Conservation (phyloP, 2,113 vertebrate genomes). For the Abramis brama region DNA sequence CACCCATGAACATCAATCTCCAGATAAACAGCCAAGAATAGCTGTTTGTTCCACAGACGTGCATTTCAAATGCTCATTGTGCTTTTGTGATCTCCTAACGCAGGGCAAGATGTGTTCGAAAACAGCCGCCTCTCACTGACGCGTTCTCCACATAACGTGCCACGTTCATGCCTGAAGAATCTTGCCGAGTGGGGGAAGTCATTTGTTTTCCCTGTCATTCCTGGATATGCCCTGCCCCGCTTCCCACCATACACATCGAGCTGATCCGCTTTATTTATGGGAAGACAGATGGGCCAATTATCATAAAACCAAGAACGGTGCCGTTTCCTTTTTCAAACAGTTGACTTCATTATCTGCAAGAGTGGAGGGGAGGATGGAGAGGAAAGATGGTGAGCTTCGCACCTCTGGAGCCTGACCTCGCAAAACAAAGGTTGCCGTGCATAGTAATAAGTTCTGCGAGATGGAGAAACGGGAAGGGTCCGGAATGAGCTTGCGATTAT, state of each 20-base stretch:
- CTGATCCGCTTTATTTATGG: slow-evolving; percentile 57
- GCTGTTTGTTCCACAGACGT: background rate
- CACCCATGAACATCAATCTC: slow-evolving; percentile 29
- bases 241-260: slow-evolving; percentile 34
- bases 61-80: slow-evolving; percentile 6
- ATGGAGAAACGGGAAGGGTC: slow-evolving; percentile 6
- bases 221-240: slow-evolving; percentile 38
- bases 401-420: slow-evolving; percentile 66
- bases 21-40: slow-evolving; percentile 18
- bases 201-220: slow-evolving; percentile 41
- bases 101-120: background rate
- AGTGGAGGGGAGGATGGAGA: slow-evolving; percentile 38
- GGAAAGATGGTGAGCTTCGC: slow-evolving; percentile 48
- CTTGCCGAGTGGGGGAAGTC: background rate
- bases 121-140: background rate
- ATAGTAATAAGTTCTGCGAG: slow-evolving; percentile 60
- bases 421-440: slow-evolving; percentile 57
- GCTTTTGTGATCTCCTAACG: slow-evolving; percentile 19
- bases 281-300: slow-evolving; percentile 65
- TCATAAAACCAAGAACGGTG: slow-evolving; percentile 59
- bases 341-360: slow-evolving; percentile 61
- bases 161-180: slow-evolving; percentile 11
- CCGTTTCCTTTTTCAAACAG: slow-evolving; percentile 53
- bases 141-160: background rate
- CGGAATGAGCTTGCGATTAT: background rate